Evolutionary conservation across 2,888 invertebrate genomes (phyloP).

Genomic region (Charanyca ferruginea): DNA sequence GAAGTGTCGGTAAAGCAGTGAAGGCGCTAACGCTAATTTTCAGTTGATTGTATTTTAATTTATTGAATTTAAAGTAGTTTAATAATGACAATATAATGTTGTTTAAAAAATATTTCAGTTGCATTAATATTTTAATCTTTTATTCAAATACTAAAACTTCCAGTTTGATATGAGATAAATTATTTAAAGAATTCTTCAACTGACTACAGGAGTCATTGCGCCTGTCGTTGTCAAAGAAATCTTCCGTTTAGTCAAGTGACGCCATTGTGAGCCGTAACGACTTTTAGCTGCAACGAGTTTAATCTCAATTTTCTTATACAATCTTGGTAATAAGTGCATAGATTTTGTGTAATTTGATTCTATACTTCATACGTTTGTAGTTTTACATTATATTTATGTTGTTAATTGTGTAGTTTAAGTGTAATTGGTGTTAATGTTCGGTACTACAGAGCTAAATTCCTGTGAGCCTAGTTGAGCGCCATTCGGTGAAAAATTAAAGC

Average conservation of each 20-base stretch:
- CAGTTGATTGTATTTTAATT: constrained; percentile 32
- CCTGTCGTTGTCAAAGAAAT: constrained; percentile 77
- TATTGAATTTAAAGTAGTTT: not conserved
- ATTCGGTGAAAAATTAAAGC: constrained; percentile 89
- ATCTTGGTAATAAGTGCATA: constrained; percentile 90
- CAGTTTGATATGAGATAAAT: not conserved
- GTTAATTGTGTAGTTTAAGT: constrained; percentile 81
- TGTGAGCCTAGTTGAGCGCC: constrained; percentile 93
- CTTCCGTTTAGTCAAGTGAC: constrained; percentile 92
- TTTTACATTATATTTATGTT: constrained; percentile 86
- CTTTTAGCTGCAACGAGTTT: constrained; percentile 92
- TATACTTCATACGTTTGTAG: constrained; percentile 84
- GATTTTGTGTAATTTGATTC: constrained; percentile 78
- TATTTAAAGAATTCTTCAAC: constrained; percentile 31
- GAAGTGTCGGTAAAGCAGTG: constrained; percentile 78
- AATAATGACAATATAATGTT: not conserved
- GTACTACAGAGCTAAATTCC: constrained; percentile 93
- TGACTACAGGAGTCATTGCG: constrained; percentile 71
- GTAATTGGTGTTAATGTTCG: constrained; percentile 89
- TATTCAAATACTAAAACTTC: not conserved
- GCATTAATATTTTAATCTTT: not conserved
- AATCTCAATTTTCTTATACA: constrained; percentile 93
- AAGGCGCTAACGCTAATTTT: constrained; percentile 54
- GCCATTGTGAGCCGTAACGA: constrained; percentile 97
- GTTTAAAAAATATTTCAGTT: not conserved